Percentiles rank a stretch among this genome's conserved stretches.
Evolutionary conservation across 2,888 invertebrate genomes (phyloP).

Genomic region (Tachina lurida): DNA sequence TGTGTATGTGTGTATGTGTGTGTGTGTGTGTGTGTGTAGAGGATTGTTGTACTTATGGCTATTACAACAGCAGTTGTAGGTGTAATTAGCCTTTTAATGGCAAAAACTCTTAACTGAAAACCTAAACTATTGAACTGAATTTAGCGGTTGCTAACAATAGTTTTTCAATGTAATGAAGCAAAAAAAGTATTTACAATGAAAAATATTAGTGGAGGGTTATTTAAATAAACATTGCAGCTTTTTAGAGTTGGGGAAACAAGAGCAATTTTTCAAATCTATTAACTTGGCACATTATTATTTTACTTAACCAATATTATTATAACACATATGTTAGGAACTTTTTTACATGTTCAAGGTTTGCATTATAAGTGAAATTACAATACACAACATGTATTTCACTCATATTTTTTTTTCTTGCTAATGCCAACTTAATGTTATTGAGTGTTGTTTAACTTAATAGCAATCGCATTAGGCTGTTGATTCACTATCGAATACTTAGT

Average conservation of each 20-base stretch:
- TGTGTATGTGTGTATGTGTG: not conserved
- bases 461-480: slow-evolving; percentile 2
- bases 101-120: slow-evolving; percentile 31
- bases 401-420: not conserved
- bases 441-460: not conserved
- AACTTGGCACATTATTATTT: not conserved
- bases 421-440: not conserved
- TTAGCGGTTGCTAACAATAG: slow-evolving; percentile 52
- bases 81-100: slow-evolving; percentile 53
- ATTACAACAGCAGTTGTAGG: slow-evolving; percentile 40
- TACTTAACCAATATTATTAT: not conserved
- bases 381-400: not conserved
- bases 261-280: not conserved
- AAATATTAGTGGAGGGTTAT: slow-evolving; percentile 1
- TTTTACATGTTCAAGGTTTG: slow-evolving; percentile 13
- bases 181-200: not conserved
- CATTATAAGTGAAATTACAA: slow-evolving; percentile 18
- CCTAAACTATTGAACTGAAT: slow-evolving; percentile 60
- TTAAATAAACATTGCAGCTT: not conserved
- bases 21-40: not conserved
- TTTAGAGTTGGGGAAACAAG: too few species aligned
- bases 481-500: slow-evolving; percentile 4
- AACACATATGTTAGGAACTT: not conserved
- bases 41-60: not conserved
- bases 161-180: not conserved